Evolutionary conservation across 2,797 vertebrate species (phyloP).

Genomic region (Acipenser oxyrinchus): DNA sequence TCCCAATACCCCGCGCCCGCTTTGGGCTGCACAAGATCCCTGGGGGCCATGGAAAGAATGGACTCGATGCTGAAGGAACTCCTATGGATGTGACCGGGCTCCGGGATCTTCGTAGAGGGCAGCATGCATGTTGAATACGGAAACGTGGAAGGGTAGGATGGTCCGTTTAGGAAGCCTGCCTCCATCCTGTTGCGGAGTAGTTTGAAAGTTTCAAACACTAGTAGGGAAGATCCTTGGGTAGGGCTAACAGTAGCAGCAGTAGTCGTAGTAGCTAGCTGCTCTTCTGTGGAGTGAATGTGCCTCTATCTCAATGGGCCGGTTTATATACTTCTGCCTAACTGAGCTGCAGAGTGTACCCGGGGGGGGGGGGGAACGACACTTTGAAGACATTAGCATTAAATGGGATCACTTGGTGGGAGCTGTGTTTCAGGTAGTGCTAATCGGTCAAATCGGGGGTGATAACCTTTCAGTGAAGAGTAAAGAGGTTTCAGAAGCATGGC

Average conservation of each 20-base stretch:
- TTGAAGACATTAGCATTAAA: conserved; percentile 27
- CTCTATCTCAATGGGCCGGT: conserved; percentile 6
- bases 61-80: conserved; percentile 23
- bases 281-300: conserved; percentile 4
- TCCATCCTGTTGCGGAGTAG: conserved; percentile 4
- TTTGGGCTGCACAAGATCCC: conserved; percentile 8
- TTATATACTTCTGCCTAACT: conserved; percentile 20
- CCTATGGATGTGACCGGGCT: conserved; percentile 3
- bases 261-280: no score
- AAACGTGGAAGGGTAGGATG: not conserved
- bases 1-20: not conserved
- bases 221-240: not conserved
- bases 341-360: conserved; percentile 17
- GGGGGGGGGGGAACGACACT: conserved; percentile 13
- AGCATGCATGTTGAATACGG: not conserved
- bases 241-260: no score
- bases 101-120: conserved; percentile 3
- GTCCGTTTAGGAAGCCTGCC: not conserved
- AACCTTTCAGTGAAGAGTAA: conserved; percentile 16
- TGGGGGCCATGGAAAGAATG: conserved; percentile 16
- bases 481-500: conserved; percentile 5
- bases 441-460: conserved; percentile 16
- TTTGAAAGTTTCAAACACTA: not conserved
- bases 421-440: conserved; percentile 13
- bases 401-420: conserved; percentile 14